phyloP scores from a whole-genome alignment of 1,140 invertebrate species.

The Linepithema humile region DNA sequence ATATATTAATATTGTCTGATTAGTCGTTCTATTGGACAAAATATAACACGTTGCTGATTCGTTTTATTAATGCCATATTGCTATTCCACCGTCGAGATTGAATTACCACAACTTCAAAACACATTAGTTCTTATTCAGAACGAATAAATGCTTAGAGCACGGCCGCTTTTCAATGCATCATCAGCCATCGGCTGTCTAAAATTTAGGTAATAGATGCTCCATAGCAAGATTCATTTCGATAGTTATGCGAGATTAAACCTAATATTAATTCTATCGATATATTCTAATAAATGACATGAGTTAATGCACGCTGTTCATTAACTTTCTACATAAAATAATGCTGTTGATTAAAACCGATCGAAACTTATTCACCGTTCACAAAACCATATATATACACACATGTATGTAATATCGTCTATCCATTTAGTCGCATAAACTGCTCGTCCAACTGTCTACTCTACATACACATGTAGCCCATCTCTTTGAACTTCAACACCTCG shows the following conservation, averaged over 20 bases:
- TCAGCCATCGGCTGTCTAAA: background rate
- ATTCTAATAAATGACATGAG: background rate
- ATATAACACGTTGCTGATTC: background rate
- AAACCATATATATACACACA: background rate
- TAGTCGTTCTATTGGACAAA: no score
- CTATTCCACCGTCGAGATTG: background rate
- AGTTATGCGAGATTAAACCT: background rate
- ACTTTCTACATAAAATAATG: conserved; percentile 9
- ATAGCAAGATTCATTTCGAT: background rate
- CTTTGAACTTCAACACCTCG: conserved; percentile 20
- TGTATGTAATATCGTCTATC: background rate
- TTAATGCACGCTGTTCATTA: conserved; percentile 11
- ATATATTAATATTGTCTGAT: no score
- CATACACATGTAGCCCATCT: background rate
- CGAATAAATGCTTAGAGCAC: background rate
- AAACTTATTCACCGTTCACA: background rate
- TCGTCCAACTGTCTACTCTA: background rate
- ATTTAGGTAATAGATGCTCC: conserved; percentile 19
- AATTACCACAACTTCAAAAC: conserved; percentile 21
- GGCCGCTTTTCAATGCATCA: background rate
- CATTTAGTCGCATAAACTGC: conserved; percentile 10
- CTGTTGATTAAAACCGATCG: background rate
- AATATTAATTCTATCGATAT: background rate
- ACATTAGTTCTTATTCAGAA: conserved; percentile 29
- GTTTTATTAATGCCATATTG: conserved; percentile 21